These are phyloP conservation scores for Tamias sibiricus DNA, from an alignment of 2,113 vertebrate species.

Conservation along the genomic window DNA sequence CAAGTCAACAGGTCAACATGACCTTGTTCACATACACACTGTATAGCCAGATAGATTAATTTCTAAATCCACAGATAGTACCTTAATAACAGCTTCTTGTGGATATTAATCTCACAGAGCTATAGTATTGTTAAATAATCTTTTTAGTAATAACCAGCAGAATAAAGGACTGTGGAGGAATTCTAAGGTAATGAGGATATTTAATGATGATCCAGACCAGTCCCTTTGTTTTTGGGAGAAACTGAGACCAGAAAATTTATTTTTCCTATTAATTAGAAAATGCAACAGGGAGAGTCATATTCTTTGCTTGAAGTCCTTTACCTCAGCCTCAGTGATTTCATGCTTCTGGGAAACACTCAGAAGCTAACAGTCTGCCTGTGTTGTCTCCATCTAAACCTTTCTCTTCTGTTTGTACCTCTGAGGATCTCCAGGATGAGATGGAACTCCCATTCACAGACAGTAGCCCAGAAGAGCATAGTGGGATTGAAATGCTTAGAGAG, in stretches of 20 bases:
- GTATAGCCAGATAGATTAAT: neutral
- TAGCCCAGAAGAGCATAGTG: neutral
- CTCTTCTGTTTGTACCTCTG: neutral
- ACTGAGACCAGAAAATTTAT: neutral
- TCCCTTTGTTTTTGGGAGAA: neutral
- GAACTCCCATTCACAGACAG: neutral
- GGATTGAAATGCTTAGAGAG: neutral
- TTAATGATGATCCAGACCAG: neutral
- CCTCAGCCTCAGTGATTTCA: neutral
- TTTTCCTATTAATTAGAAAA: slow-evolving; percentile 43
- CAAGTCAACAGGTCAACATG: neutral
- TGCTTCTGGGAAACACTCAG: neutral
- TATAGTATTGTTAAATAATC: neutral
- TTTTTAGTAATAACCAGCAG: slow-evolving; percentile 6
- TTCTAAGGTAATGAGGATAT: neutral
- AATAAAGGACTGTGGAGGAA: neutral
- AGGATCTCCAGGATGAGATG: neutral
- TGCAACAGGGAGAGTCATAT: neutral
- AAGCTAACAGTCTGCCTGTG: neutral
- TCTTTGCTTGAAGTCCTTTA: neutral
- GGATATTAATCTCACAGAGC: neutral
- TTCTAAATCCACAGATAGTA: neutral
- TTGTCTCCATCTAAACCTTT: neutral
- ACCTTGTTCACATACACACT: neutral
- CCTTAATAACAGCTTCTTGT: neutral